Conservation (phyloP, 2,113 vertebrate genomes). For the Gobio gobio region DNA sequence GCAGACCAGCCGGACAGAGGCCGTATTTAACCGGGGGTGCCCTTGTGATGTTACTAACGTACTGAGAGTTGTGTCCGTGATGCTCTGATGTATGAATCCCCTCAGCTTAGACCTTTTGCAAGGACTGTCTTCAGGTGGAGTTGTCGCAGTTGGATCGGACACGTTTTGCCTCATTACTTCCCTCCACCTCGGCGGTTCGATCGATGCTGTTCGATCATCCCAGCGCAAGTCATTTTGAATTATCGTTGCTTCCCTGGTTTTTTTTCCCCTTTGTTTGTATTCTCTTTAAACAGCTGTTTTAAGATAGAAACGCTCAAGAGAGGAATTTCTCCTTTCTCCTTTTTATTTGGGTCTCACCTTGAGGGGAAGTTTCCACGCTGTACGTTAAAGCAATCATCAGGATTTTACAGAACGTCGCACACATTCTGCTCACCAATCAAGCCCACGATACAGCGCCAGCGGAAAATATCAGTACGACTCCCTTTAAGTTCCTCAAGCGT, state of each 20-base stretch:
- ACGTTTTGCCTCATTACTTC: conserved; percentile 1
- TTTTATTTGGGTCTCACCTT: conserved; percentile 26
- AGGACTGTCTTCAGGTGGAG: conserved; percentile 14
- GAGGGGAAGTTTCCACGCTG: conserved; percentile 23
- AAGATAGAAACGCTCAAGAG: not conserved
- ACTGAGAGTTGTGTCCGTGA: conserved; percentile 15
- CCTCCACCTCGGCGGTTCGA: not conserved
- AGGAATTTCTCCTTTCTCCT: not conserved
- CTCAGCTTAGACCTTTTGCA: not conserved
- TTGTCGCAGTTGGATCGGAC: conserved; percentile 7
- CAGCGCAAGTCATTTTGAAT: conserved; percentile 24
- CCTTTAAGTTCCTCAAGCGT: conserved; percentile 11
- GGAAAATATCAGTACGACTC: conserved; percentile 1
- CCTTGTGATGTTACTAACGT: conserved; percentile 29
- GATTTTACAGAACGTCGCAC: not conserved
- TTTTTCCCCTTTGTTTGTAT: not conserved
- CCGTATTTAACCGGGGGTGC: conserved; percentile 19
- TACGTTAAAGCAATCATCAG: conserved; percentile 1
- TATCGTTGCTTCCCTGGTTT: conserved; percentile 7
- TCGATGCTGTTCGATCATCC: not conserved
- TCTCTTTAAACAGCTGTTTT: conserved; percentile 12
- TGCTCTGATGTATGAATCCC: conserved; percentile 8
- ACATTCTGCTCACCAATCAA: conserved; percentile 5
- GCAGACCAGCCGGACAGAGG: conserved; percentile 11
- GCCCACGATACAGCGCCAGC: not conserved